Base-by-base conservation (phyloP, 2,797 vertebrate genomes). In the Otolemur crassicaudatus region DNA sequence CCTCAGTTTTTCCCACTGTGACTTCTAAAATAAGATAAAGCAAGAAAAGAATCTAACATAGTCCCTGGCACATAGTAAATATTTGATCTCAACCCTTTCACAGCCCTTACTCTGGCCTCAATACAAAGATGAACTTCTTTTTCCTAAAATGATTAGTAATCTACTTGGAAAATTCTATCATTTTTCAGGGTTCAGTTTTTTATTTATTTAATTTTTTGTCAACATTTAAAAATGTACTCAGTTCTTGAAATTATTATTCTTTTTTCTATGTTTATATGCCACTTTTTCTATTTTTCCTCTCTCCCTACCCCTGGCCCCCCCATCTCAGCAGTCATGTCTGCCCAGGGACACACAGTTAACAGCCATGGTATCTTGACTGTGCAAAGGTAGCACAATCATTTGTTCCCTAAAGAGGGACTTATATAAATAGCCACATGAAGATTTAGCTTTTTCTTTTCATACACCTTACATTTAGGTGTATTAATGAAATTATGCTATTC, bases 231-330 rank as follows among this genome's bases (percentile, higher is more conserved):
- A 72, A n/a, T 37, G 53, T 65, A 43, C 29, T 81, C 67, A 95
- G 75, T 80, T 82, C 49, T 87, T 92, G 40, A 89, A 65, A 87
- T 63, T 96, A 29, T 83, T 72, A 40, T 34, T 93, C 31, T 88
- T 76, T 85, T 85, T 16, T 60, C 53, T 87, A 5, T 76, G 46
- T 95, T 58, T 77, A 83, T 82, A 83, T 87, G 63, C 60, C 60
- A 49, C 29, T 72, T 77, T 91, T 53, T 23, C 61, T 49, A 49
- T 56, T 75, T 69, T 61, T 63, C 23, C 23, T 69, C 17, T n/a
- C 65, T 7, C 31, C 16, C 17, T 34, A 3, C 65, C 17, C 65
- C 31, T 9, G 31, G 5, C 2, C 53, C 16, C 17, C 56, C 19
- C 56, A 58, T 58, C 56, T 58, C 19, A 58, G 29, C 25, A 56